phyloP scores from a whole-genome alignment of 2,113 vertebrate species.

The crab-eating macaque (Macaca fascicularis) region DNA sequence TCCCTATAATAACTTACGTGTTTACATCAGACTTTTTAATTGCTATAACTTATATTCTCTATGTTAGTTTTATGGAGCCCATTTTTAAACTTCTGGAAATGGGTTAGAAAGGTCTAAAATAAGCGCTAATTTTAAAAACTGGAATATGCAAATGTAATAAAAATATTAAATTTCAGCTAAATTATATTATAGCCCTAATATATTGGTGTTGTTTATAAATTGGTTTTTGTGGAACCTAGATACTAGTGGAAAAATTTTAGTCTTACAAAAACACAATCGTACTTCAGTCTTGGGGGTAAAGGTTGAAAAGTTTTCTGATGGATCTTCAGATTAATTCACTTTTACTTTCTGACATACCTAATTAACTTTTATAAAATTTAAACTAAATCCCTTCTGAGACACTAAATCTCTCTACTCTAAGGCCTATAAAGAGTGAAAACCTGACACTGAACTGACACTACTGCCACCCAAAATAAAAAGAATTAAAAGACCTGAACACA shows the following conservation, averaged over 20 bases:
- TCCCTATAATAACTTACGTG: not conserved
- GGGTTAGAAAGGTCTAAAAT: not conserved
- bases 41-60: not conserved
- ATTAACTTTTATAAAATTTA: not conserved
- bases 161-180: not conserved
- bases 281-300: not conserved
- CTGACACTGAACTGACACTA: not conserved
- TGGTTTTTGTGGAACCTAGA: not conserved
- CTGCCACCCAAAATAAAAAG: not conserved
- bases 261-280: not conserved
- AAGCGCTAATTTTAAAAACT: not conserved
- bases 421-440: not conserved
- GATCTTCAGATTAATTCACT: not conserved
- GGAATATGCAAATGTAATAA: not conserved
- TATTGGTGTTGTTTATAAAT: not conserved
- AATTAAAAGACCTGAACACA: not conserved
- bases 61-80: not conserved
- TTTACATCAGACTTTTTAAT: not conserved
- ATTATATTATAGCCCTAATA: not conserved
- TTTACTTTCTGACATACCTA: not conserved
- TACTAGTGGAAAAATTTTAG: not conserved
- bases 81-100: not conserved
- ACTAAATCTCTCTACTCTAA: conserved; percentile 19
- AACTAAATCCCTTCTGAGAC: not conserved
- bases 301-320: not conserved